Evolutionary conservation across 1,140 invertebrate species (phyloP).

Genomic region (Drosophila sturtevanti): DNA sequence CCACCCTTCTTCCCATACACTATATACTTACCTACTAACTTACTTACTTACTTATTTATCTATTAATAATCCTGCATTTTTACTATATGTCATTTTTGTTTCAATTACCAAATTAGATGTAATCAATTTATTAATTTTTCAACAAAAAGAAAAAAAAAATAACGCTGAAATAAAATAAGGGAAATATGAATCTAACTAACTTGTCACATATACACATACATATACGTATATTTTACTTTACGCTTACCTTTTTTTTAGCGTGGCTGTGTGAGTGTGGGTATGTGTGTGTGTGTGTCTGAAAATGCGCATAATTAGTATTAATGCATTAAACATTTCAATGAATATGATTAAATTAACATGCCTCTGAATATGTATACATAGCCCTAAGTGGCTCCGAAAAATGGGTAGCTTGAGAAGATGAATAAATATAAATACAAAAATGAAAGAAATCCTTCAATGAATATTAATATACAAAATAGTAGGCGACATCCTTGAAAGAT

Average conservation of each 20-base stretch:
- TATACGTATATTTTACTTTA: slow-evolving; percentile 9
- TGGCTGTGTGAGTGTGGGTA: slow-evolving; percentile 17
- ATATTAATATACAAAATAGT: too few relatives aligned
- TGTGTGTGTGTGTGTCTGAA: slow-evolving; percentile 20
- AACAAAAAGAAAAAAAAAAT: slow-evolving; percentile 27
- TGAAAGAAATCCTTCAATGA: too few relatives aligned
- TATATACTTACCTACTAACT: too few relatives aligned
- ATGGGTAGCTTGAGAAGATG: too few relatives aligned
- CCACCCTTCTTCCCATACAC: neutral
- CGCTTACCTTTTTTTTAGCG: slow-evolving; percentile 47
- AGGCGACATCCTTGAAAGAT: too few relatives aligned
- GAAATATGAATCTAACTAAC: neutral
- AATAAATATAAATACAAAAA: too few relatives aligned
- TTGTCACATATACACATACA: slow-evolving; percentile 13
- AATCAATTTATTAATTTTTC: slow-evolving; percentile 59
- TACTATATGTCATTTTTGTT: slow-evolving; percentile 22
- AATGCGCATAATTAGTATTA: slow-evolving; percentile 49
- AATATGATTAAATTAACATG: slow-evolving; percentile 24
- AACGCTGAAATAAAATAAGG: neutral
- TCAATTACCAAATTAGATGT: slow-evolving; percentile 57
- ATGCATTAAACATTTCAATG: slow-evolving; percentile 35
- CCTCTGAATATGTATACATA: neutral
- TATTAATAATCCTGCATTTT: neutral
- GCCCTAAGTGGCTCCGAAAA: too few relatives aligned
- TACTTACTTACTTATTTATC: neutral